A percentile compares a stretch with the other conserved stretches of the same genome.
Evolutionary conservation across 2,113 vertebrate species (phyloP).

Genomic region (Bombycilla garrulus): DNA sequence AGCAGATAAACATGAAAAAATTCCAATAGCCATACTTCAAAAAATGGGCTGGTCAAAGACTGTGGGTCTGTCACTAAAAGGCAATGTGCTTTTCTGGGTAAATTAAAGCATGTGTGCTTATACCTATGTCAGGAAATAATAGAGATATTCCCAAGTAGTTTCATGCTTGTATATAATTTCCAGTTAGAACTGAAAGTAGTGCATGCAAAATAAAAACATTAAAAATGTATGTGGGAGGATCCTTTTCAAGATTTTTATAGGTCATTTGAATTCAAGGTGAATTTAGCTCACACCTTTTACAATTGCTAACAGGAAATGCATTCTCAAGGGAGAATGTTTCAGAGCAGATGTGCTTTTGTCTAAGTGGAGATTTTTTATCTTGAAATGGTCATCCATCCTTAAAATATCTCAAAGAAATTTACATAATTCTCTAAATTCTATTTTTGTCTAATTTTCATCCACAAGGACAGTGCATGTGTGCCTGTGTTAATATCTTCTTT

Average conservation of each 20-base stretch:
- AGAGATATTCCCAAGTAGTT: not conserved
- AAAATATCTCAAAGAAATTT: not conserved
- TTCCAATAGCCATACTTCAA: not conserved
- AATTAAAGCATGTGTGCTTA: not conserved
- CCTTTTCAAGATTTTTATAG: not conserved
- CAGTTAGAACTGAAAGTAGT: not conserved
- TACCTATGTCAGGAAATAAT: not conserved
- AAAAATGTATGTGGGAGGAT: not conserved
- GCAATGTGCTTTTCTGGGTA: not conserved
- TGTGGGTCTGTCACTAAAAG: not conserved
- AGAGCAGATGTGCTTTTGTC: not conserved
- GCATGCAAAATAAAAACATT: not conserved
- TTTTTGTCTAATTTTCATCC: not conserved
- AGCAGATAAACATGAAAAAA: not conserved
- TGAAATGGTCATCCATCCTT: not conserved
- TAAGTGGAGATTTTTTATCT: not conserved
- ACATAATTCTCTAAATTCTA: not conserved
- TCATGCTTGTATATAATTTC: not conserved
- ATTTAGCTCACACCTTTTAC: not conserved
- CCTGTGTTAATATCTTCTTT: not conserved
- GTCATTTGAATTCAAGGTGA: not conserved
- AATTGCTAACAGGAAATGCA: not conserved
- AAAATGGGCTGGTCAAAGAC: not conserved
- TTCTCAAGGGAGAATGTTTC: not conserved
- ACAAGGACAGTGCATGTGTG: not conserved